These are phyloP conservation scores for Motacilla tschutschensis DNA, from an alignment of 2,113 vertebrate genomes.

Conservation along the genomic window DNA sequence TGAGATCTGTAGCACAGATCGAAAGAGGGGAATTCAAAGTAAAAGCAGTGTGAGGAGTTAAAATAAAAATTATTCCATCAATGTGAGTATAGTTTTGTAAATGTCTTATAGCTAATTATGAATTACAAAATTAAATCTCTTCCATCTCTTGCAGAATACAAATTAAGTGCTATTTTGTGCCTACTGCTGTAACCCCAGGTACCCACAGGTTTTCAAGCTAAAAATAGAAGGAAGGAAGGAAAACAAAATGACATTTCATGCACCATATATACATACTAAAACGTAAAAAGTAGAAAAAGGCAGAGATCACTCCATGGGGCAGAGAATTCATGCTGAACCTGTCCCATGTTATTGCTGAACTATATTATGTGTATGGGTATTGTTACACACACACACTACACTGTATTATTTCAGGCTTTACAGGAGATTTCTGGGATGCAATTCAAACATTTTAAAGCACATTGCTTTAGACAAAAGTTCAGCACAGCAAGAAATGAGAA, in stretches of 20 bases:
- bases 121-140: not conserved
- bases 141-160: not conserved
- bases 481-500: not conserved
- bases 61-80: not conserved
- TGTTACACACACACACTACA: not conserved
- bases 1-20: not conserved
- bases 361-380: not conserved
- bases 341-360: not conserved
- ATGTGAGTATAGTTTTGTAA: not conserved
- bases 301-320: not conserved
- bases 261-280: not conserved
- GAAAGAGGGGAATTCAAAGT: not conserved
- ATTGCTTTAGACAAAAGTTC: not conserved
- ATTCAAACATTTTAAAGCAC: not conserved
- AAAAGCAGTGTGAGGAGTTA: not conserved
- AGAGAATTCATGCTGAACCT: not conserved
- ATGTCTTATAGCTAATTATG: not conserved
- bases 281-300: not conserved
- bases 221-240: not conserved
- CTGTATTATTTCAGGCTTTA: not conserved
- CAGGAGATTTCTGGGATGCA: not conserved
- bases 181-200: not conserved
- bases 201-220: not conserved
- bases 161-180: not conserved
- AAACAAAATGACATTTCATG: not conserved